Percentiles rank a stretch among this genome's conserved stretches.
These are phyloP conservation scores for Chaunax sp. DNA, from an alignment of 2,797 vertebrate species.

Conservation along the genomic window DNA sequence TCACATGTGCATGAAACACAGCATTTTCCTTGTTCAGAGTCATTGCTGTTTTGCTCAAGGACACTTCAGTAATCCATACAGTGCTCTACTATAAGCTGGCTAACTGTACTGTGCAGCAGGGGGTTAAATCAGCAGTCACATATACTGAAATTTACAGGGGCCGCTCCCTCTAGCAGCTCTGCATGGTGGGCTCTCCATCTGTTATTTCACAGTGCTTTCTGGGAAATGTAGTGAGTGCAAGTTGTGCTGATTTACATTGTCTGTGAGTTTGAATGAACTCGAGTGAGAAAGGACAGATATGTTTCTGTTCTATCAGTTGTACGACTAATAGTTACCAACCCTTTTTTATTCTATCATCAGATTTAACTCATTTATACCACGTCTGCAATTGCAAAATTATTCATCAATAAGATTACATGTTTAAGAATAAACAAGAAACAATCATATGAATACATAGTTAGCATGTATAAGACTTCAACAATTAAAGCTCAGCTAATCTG, in stretches of 20 bases:
- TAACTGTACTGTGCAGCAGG: constrained; percentile 10
- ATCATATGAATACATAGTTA: too few relatives aligned
- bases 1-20: too few relatives aligned
- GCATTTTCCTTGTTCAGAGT: too few relatives aligned
- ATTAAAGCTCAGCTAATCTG: too few relatives aligned
- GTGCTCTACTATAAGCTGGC: not conserved
- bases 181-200: constrained; percentile 51
- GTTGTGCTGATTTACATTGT: constrained; percentile 30
- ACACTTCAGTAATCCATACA: not conserved
- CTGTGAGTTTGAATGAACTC: constrained; percentile 45
- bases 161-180: constrained; percentile 73
- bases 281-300: not conserved
- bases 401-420: too few relatives aligned
- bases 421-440: too few relatives aligned
- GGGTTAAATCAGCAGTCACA: constrained; percentile 9
- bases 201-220: constrained; percentile 60
- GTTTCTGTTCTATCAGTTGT: too few relatives aligned
- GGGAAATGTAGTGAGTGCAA: constrained; percentile 71
- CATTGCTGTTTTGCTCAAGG: not conserved
- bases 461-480: too few relatives aligned
- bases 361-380: too few relatives aligned
- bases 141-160: constrained; percentile 28
- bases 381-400: too few relatives aligned
- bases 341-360: too few relatives aligned
- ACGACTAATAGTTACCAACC: not conserved